phyloP scores from a whole-genome alignment of 2,113 vertebrate genomes.

The Pogona vitticeps region DNA sequence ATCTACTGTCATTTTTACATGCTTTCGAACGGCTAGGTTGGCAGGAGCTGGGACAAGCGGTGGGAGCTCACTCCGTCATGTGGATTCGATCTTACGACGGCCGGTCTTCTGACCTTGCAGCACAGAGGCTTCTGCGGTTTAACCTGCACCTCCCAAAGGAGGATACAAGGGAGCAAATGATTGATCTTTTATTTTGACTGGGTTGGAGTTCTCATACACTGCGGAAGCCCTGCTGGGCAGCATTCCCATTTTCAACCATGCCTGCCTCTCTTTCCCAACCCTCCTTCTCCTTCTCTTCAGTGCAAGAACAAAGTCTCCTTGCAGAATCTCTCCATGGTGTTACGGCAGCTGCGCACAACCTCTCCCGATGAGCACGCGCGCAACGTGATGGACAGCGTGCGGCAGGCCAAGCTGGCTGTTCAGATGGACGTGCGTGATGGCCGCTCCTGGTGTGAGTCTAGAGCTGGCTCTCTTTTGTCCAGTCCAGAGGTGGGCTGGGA shows the following conservation, averaged over 20 bases:
- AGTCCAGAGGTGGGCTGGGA: background rate
- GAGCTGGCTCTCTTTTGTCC: background rate
- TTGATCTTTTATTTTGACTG: background rate
- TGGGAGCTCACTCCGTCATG: no score
- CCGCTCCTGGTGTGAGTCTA: conserved; percentile 90
- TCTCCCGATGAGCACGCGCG: conserved; percentile 73
- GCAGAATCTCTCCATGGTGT: conserved; percentile 90
- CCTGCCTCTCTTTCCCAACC: background rate
- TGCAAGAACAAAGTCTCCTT: conserved; percentile 90
- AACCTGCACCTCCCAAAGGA: no score
- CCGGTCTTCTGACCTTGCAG: no score
- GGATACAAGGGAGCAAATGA: background rate
- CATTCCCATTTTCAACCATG: background rate
- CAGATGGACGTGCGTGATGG: conserved; percentile 88
- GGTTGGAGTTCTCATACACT: background rate
- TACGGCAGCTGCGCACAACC: conserved; percentile 81
- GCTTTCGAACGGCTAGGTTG: no score
- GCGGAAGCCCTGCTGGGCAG: background rate
- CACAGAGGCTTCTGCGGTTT: no score
- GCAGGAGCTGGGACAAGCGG: no score
- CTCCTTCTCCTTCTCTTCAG: conserved; percentile 59
- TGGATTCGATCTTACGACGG: no score
- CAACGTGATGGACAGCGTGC: conserved; percentile 85
- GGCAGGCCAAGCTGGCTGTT: conserved; percentile 85
- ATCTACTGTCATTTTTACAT: no score